Evolutionary conservation across 2,888 invertebrate genomes (phyloP), one percentile per base, ranked within the genome.

Genomic region (Eristalis arbustorum): DNA sequence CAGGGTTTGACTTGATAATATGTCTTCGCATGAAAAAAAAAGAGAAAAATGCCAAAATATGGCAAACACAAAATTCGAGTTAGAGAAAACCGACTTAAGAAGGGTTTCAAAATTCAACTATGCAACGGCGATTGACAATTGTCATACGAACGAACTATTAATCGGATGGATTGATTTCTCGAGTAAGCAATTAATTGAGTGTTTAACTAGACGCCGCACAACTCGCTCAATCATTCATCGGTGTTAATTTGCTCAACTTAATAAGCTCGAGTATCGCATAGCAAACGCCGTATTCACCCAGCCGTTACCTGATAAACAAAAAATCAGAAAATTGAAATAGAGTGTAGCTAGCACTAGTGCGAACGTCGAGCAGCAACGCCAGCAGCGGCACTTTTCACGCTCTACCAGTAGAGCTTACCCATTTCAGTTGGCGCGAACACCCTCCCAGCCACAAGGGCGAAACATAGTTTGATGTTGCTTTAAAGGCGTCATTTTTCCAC

Each of bases 341-440:
- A 56, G 22, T 59, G 67, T 49, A 18, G 49, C 18, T 49, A n/a
- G 49, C 6, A n/a, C 59, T 68, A 59, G 68, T 59, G 31, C 31
- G 28, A 61, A 76, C 68, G 63, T 49, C 61, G 63, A 18, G 49
- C 49, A 37, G 37, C 64, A 75, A 13, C 75, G 75, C 64, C 73
- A 18, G 49, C 49, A 37, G 37, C 64, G 69, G n/a, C 75, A 79
- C 64, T 76, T 83, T 88, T 84, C 84, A 88, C 84, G 88, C 88
- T 88, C 88, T 88, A 77, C 84, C 66, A 88, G 80, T 88, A 84
- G 79, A 88, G 84, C 84, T 84, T 88, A 84, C 82, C 80, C 79
- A 78, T 75, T 87, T 79, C 28, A 59, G 68, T 78, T 78, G 78
- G 61, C 74, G 72, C 62, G 37, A 64, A 82, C 69, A 71, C 69